Conservation (phyloP, 1,140 invertebrate species). For the Drosophila carrolli region DNA sequence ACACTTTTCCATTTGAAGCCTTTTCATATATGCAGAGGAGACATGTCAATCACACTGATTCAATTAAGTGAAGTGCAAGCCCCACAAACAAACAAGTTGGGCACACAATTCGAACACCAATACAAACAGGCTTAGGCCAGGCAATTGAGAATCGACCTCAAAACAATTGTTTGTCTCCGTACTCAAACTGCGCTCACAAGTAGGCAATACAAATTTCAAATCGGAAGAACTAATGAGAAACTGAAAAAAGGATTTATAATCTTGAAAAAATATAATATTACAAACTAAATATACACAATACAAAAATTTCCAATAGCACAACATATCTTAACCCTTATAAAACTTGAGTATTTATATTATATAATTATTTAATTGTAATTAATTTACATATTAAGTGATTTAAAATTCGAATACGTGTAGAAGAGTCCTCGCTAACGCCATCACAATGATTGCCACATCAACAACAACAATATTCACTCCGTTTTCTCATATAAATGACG, state of each 20-base stretch:
- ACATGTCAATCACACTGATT: slow-evolving; percentile 72
- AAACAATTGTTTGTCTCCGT: slow-evolving; percentile 42
- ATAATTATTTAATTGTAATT: no score
- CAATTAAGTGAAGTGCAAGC: slow-evolving; percentile 74
- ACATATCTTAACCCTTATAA: no score
- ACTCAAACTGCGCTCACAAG: slow-evolving; percentile 16
- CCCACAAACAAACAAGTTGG: slow-evolving; percentile 12
- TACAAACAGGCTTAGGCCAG: slow-evolving; percentile 24
- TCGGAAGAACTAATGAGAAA: not conserved
- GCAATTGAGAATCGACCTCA: slow-evolving; percentile 40
- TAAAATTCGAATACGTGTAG: no score
- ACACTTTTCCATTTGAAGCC: slow-evolving; percentile 9
- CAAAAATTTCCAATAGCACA: no score
- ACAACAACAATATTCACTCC: not conserved
- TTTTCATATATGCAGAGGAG: slow-evolving; percentile 29
- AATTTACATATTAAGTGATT: no score
- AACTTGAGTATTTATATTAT: no score
- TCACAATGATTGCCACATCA: no score
- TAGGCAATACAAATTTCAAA: slow-evolving; percentile 5
- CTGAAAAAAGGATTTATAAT: no score
- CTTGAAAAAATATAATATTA: no score
- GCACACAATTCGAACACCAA: slow-evolving; percentile 7
- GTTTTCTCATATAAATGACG: slow-evolving; percentile 17
- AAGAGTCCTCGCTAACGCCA: no score
- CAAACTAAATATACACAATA: no score